Conservation (phyloP, 2,888 invertebrate species). For the Proisotoma minuta region DNA sequence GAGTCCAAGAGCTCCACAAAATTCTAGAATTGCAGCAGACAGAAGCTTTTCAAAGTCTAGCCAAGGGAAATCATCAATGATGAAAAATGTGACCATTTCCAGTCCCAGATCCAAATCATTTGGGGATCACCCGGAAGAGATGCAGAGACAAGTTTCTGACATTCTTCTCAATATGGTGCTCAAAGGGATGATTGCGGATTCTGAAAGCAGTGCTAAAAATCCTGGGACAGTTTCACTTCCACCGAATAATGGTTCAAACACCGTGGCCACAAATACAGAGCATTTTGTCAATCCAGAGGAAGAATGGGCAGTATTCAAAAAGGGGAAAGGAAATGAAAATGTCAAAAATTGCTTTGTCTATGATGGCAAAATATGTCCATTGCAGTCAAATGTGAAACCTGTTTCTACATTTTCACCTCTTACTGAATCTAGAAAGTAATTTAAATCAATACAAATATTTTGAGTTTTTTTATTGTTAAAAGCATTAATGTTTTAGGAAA, state of each 20-base stretch:
- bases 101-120: no score
- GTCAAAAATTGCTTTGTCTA: not conserved
- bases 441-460: not conserved
- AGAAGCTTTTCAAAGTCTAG: no score
- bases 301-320: not conserved
- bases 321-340: not conserved
- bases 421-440: constrained; percentile 5
- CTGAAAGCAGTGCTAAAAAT: not conserved
- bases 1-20: no score
- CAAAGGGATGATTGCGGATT: not conserved
- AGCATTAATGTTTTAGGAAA: not conserved
- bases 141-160: constrained; percentile 6
- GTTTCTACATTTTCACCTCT: not conserved
- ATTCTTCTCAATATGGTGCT: constrained; percentile 1
- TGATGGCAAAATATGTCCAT: not conserved
- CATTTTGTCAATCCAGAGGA: not conserved
- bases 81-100: no score
- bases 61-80: no score
- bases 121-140: no score
- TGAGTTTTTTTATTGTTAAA: no score
- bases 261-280: not conserved
- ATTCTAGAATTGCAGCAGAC: no score
- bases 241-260: no score
- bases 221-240: no score
- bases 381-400: not conserved